These are phyloP conservation scores for Callyntrura guangdongensis DNA, from an alignment of 2,888 invertebrate genomes.

Conservation along the genomic window DNA sequence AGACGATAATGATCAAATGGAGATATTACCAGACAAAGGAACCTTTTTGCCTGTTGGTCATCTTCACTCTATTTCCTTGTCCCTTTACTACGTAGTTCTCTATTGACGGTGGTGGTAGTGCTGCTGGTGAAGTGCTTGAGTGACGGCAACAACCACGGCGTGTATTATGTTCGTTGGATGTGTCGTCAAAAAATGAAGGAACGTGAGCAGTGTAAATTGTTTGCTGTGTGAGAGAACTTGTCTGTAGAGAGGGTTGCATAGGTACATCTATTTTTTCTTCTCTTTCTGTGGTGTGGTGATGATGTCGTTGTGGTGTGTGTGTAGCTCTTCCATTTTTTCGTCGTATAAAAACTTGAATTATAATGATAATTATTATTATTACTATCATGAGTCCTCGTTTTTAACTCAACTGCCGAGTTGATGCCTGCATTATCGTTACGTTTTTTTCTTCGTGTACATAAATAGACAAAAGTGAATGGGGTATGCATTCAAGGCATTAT, in stretches of 20 bases:
- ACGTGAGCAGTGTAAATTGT: conserved; percentile 5
- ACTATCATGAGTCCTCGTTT: conserved; percentile 20
- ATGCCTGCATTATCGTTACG: not conserved
- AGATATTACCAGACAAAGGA: conserved; percentile 22
- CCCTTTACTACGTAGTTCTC: conserved; percentile 4
- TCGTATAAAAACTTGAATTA: not conserved
- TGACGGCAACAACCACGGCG: not conserved
- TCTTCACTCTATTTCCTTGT: not conserved
- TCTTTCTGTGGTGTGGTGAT: not conserved
- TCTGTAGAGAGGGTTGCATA: conserved; percentile 6
- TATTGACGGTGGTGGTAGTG: not conserved
- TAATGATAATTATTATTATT: conserved; percentile 33
- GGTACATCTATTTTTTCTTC: not conserved
- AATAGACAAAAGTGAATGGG: conserved; percentile 40
- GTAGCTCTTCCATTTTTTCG: conserved; percentile 4
- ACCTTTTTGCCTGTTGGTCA: conserved; percentile 26
- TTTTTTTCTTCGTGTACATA: not conserved
- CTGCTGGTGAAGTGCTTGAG: conserved; percentile 18
- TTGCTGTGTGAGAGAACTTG: not conserved
- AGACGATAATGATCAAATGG: not conserved
- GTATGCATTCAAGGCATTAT: not conserved
- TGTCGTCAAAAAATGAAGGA: not conserved
- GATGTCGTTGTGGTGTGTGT: not conserved
- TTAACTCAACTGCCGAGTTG: not conserved
- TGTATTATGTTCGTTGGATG: too few species aligned